Base-by-base conservation (phyloP, 2,113 vertebrate species). In the Myiozetetes cayanensis region DNA sequence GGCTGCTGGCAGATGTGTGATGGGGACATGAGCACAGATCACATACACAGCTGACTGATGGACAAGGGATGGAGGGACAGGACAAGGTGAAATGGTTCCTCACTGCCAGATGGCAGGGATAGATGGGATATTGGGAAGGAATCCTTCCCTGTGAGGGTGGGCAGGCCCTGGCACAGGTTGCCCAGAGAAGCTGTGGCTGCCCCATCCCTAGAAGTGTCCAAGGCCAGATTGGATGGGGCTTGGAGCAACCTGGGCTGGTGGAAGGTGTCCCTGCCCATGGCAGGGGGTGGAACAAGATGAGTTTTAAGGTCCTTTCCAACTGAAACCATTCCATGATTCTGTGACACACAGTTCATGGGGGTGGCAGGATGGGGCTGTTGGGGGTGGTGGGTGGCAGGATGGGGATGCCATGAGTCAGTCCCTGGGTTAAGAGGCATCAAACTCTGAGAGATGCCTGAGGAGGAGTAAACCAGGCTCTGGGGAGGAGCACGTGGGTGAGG, bases 401-500 rank as follows among this genome's bases (percentile, higher is more conserved):
- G 59, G 75, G 3, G 1, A 33, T 41, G 23, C 52, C 5, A 8
- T 8, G 71, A 25, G 25, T 66, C 53, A 27, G 1, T 71, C 72
- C 50, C 25, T 31, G 88, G 85, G 81, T 93, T 80, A 55, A 74
- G 84, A 87, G 79, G n/a, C 81, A 75, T 35, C 87, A 59, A 73
- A 85, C 66, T 84, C 14, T 1, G 50, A 15, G 73, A 5, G 30
- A 21, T 79, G 94, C 70, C 61, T 79, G 70, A 71, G 39, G 31
- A 94, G 90, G 87, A 94, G 87, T 37, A 53, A 56, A 92, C 15
- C 21, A 22, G 72, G 88, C 97, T 88, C 94, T 86, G 37, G 92
- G 77, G 97, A 92, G 91, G 86, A 94, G 71, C 78, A 89, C 22
- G 52, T 94, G 94, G 93, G 92, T 59, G 92, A 89, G 85, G 67